These are phyloP conservation scores for Dasysyrphus tricinctus DNA, from an alignment of 2,888 invertebrate genomes.

Conservation along the genomic window DNA sequence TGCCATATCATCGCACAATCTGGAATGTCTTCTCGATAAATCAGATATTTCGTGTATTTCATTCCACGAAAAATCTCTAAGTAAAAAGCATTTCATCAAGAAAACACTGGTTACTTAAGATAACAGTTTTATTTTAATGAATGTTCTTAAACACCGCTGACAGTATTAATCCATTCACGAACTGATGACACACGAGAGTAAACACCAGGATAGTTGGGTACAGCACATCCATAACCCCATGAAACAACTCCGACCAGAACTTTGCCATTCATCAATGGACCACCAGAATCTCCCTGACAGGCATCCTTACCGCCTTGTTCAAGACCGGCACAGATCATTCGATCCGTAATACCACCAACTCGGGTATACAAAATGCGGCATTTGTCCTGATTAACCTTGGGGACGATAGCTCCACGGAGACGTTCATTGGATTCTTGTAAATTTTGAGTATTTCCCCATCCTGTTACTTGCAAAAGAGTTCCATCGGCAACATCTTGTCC, in stretches of 20 bases:
- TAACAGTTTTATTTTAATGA: no score
- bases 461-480: constrained; percentile 78
- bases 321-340: constrained; percentile 81
- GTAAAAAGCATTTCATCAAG: no score
- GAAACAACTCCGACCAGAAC: constrained; percentile 80
- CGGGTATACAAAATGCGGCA: constrained; percentile 77
- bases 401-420: constrained; percentile 79
- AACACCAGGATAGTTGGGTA: constrained; percentile 79
- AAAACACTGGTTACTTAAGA: no score
- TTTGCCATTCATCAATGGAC: constrained; percentile 78
- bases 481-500: constrained; percentile 78
- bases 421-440: constrained; percentile 70
- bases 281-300: constrained; percentile 81
- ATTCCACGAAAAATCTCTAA: no score
- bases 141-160: constrained; percentile 76
- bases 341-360: constrained; percentile 78
- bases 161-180: constrained; percentile 78
- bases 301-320: constrained; percentile 79
- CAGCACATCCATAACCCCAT: constrained; percentile 81
- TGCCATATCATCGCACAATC: no score
- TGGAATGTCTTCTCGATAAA: no score
- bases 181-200: constrained; percentile 79
- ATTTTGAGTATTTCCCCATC: constrained; percentile 81
- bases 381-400: constrained; percentile 78
- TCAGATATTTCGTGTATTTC: no score